Percentiles rank a stretch among this genome's conserved stretches.
phyloP scores from a whole-genome alignment of 2,888 invertebrate species.

The Tiphia femorata region DNA sequence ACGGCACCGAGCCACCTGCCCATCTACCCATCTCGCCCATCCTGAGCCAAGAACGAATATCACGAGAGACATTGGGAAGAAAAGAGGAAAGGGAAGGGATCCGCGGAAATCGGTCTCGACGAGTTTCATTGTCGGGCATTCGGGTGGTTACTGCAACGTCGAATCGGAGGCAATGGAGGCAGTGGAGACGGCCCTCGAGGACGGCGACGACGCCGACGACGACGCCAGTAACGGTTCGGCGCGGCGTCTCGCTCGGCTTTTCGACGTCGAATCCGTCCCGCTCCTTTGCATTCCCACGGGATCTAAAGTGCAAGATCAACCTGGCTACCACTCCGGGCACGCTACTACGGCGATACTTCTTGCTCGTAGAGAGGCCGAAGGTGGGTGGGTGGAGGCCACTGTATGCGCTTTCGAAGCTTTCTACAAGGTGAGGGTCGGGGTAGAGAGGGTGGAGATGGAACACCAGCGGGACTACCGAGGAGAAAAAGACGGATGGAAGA shows the following conservation, averaged over 20 bases:
- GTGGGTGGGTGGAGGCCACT: too few relatives aligned
- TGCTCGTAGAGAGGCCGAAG: slow-evolving; percentile 14
- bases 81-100: not conserved
- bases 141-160: too few relatives aligned
- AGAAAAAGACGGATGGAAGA: slow-evolving; percentile 23
- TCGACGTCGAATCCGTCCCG: too few relatives aligned
- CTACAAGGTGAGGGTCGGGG: slow-evolving; percentile 29
- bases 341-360: slow-evolving; percentile 27
- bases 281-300: slow-evolving; percentile 43
- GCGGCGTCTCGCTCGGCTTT: slow-evolving; percentile 35
- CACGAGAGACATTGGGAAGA: slow-evolving; percentile 18
- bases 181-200: slow-evolving; percentile 19
- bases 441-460: slow-evolving; percentile 29
- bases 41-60: slow-evolving; percentile 20
- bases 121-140: too few relatives aligned
- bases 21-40: slow-evolving; percentile 43
- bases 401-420: slow-evolving; percentile 36
- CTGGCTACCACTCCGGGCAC: slow-evolving; percentile 41
- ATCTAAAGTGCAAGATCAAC: slow-evolving; percentile 45
- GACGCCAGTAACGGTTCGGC: slow-evolving; percentile 13
- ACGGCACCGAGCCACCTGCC: slow-evolving; percentile 31
- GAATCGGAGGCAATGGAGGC: too few relatives aligned
- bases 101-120: too few relatives aligned
- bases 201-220: slow-evolving; percentile 6
- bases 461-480: slow-evolving; percentile 17